Evolutionary conservation across 2,888 invertebrate species (phyloP).

Genomic region (Drosophila algonquin): DNA sequence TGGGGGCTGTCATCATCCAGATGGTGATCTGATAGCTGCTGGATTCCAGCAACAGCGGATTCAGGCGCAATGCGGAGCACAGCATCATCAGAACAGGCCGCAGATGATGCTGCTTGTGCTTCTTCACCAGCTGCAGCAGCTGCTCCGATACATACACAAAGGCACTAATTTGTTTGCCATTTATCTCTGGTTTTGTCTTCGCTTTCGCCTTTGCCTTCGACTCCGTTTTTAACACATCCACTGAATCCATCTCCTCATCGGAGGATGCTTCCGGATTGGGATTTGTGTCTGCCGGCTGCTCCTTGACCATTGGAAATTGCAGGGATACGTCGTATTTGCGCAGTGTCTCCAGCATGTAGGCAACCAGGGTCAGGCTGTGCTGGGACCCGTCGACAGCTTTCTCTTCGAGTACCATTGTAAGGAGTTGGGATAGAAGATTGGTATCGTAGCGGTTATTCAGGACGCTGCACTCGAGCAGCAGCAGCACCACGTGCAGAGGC

Average conservation of each 20-base stretch:
- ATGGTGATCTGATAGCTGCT: conserved; percentile 76
- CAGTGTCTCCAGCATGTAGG: conserved; percentile 73
- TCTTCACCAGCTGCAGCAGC: conserved; percentile 47
- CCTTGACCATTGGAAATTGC: conserved; percentile 35
- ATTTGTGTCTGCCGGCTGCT: background rate
- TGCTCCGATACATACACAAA: conserved; percentile 53
- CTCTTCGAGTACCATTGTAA: conserved; percentile 30
- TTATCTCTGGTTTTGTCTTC: background rate
- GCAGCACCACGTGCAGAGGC: conserved; percentile 67
- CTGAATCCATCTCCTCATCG: background rate
- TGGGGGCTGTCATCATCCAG: conserved; percentile 73
- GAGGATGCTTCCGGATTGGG: background rate
- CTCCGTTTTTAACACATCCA: background rate
- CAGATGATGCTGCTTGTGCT: conserved; percentile 52
- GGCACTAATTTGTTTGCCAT: background rate
- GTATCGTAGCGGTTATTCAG: conserved; percentile 62
- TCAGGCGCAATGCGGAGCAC: conserved; percentile 76
- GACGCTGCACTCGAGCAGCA: conserved; percentile 72
- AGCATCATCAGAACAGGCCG: conserved; percentile 74
- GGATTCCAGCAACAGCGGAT: conserved; percentile 81
- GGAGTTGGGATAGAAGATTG: conserved; percentile 24
- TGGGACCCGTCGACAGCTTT: background rate
- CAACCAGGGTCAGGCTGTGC: conserved; percentile 51
- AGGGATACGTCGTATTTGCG: conserved; percentile 77
- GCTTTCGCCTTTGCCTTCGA: background rate